Evolutionary conservation across 2,888 invertebrate genomes (phyloP).

Genomic region (Ametastegia equiseti): DNA sequence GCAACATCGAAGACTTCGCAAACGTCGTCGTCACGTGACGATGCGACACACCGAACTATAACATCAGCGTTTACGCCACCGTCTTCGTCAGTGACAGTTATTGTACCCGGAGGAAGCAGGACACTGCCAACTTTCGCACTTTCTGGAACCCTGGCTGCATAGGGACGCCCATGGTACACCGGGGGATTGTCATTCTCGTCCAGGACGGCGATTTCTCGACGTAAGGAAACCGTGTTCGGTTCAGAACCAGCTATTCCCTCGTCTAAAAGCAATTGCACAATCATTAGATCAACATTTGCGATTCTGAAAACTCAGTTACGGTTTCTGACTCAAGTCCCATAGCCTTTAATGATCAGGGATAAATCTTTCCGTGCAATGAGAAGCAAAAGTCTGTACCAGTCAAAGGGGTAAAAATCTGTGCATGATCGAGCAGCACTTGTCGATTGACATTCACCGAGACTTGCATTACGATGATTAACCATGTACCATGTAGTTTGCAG

Average conservation of each 20-base stretch:
- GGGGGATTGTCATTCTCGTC: conserved; percentile 92
- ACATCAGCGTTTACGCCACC: conserved; percentile 86
- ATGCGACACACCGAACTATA: conserved; percentile 81
- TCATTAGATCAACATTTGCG: not conserved
- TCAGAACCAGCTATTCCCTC: conserved; percentile 84
- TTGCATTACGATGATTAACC: not conserved
- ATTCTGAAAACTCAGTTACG: not conserved
- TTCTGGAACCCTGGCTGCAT: conserved; percentile 85
- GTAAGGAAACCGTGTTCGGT: conserved; percentile 87
- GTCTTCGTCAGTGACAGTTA: conserved; percentile 85
- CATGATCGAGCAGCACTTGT: conserved; percentile 26
- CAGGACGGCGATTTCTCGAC: conserved; percentile 86
- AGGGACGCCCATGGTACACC: conserved; percentile 85
- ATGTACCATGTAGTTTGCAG: not conserved
- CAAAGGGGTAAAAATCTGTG: not conserved
- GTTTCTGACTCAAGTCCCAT: not conserved
- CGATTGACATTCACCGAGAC: conserved; percentile 18
- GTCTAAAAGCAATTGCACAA: conserved; percentile 75
- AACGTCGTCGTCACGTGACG: conserved; percentile 81
- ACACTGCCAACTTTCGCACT: conserved; percentile 82
- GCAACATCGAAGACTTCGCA: conserved; percentile 84
- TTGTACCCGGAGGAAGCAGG: conserved; percentile 78
- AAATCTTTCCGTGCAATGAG: not conserved
- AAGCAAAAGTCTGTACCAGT: not conserved
- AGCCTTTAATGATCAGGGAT: not conserved